Percentiles rank a stretch among this genome's conserved stretches.
phyloP scores from a whole-genome alignment of 2,888 invertebrate genomes.

The Machimus atricapillus region DNA sequence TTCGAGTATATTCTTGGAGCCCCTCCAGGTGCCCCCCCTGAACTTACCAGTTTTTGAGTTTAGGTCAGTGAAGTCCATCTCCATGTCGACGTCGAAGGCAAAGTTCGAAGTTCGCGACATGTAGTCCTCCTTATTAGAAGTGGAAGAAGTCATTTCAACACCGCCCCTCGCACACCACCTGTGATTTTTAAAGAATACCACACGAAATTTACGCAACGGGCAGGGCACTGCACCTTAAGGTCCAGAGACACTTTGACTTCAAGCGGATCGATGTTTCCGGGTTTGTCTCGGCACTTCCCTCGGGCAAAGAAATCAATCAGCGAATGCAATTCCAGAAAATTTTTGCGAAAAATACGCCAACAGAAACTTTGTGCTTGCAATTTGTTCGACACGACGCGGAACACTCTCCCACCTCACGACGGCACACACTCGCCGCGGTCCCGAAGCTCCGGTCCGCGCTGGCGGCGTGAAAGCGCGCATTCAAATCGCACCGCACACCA shows the following conservation, averaged over 20 bases:
- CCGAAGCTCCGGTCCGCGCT: not conserved
- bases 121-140: not conserved
- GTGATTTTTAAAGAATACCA: not conserved
- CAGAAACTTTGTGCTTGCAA: not conserved
- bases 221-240: not conserved
- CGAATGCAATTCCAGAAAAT: not conserved
- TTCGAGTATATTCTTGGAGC: not conserved
- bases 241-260: not conserved
- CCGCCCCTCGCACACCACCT: not conserved
- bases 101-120: conserved; percentile 55
- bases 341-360: not conserved
- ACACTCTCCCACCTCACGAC: not conserved
- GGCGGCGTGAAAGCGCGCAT: conserved; percentile 11
- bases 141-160: not conserved
- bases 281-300: not conserved
- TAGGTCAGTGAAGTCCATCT: conserved; percentile 54
- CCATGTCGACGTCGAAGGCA: conserved; percentile 62
- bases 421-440: not conserved
- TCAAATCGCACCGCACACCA: not conserved
- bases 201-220: not conserved
- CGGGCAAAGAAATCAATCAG: not conserved
- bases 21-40: not conserved
- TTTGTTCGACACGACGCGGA: not conserved
- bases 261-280: not conserved
- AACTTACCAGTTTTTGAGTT: conserved; percentile 16